phyloP scores from a whole-genome alignment of 2,888 invertebrate genomes.

The Rhamphomyia laevipes region DNA sequence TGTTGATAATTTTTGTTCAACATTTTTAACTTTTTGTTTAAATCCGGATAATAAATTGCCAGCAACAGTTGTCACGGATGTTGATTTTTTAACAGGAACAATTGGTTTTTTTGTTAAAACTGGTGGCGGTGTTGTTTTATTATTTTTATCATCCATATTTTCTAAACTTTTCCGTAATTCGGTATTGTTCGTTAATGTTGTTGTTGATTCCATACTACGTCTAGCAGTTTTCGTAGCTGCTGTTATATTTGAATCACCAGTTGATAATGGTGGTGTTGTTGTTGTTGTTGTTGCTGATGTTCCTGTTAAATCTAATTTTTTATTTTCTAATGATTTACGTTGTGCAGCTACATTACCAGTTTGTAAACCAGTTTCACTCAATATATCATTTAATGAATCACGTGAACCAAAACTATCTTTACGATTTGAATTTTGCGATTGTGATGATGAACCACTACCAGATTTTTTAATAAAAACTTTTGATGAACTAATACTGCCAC shows the following conservation, averaged over 20 bases:
- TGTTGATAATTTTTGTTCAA: constrained; percentile 41
- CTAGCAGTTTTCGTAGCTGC: background rate
- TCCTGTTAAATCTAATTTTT: constrained; percentile 28
- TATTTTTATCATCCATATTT: constrained; percentile 34
- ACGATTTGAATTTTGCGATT: constrained; percentile 19
- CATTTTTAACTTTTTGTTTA: constrained; percentile 46
- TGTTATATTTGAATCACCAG: background rate
- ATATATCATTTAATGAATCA: constrained; percentile 36
- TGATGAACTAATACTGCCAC: constrained; percentile 25
- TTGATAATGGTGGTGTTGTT: constrained; percentile 12
- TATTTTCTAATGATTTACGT: constrained; percentile 41
- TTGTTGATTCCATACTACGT: background rate
- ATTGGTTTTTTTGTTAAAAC: constrained; percentile 49
- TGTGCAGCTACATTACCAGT: constrained; percentile 41
- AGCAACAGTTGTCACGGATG: constrained; percentile 45
- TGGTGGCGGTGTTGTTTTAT: constrained; percentile 39
- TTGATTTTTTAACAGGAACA: constrained; percentile 56
- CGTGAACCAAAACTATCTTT: constrained; percentile 36
- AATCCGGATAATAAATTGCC: constrained; percentile 48
- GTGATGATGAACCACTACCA: constrained; percentile 25
- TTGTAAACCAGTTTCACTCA: constrained; percentile 32
- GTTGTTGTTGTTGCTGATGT: constrained; percentile 13
- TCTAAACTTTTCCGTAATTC: constrained; percentile 34
- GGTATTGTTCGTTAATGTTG: constrained; percentile 1
- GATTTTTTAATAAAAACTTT: constrained; percentile 27